Conservation (phyloP, 2,888 invertebrate species). For the Caenorhabditis uteleia region DNA sequence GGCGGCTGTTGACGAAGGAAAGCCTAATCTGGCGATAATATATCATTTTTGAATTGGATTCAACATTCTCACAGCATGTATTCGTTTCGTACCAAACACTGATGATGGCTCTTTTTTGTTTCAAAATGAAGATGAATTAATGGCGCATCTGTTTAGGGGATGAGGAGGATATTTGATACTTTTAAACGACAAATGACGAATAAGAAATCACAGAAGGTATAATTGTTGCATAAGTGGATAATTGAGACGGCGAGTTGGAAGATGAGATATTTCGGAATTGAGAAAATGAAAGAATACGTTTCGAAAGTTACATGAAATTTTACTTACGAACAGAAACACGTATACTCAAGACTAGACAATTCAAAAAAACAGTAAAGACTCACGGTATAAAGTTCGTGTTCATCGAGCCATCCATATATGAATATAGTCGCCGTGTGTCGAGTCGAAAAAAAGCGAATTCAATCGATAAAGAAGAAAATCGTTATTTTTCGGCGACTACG, state of each 20-base stretch:
- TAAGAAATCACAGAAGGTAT: slow-evolving; percentile 35
- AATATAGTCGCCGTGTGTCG: no score
- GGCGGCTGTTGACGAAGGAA: slow-evolving; percentile 2
- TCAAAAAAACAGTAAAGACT: no score
- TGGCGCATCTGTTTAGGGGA: not conserved
- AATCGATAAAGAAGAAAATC: no score
- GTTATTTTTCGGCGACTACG: no score
- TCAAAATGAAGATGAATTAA: not conserved
- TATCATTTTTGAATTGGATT: slow-evolving; percentile 15
- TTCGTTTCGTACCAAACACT: slow-evolving; percentile 4
- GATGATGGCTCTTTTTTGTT: not conserved
- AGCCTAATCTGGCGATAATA: slow-evolving; percentile 30
- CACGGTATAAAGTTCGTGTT: no score
- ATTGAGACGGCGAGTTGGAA: slow-evolving; percentile 37
- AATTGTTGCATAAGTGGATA: slow-evolving; percentile 38
- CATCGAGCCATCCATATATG: no score
- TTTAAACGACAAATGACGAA: slow-evolving; percentile 3
- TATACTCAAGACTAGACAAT: no score
- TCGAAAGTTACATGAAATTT: slow-evolving; percentile 3
- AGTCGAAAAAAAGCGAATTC: no score
- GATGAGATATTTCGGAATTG: not conserved
- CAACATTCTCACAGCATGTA: slow-evolving; percentile 14
- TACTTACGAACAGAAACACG: no score
- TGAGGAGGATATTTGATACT: slow-evolving; percentile 27
- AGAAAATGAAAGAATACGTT: not conserved